Evolutionary conservation across 1,140 invertebrate genomes (phyloP), one percentile per base, ranked within the genome.

Genomic region (Listronotus oregonensis): DNA sequence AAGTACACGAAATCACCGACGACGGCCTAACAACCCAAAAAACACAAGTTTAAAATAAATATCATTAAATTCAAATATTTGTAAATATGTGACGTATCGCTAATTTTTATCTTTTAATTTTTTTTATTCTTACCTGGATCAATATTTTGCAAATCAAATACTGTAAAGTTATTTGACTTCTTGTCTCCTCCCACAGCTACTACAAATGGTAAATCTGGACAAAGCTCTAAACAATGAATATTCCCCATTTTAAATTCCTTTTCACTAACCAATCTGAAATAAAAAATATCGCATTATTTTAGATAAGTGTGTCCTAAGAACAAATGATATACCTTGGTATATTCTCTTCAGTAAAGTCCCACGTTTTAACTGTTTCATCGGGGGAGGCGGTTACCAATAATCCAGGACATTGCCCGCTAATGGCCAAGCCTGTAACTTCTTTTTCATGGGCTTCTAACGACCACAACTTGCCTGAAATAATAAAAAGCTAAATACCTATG

Each of bases 121-220:
- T 27, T 27, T 27, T 5, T 5, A 27, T 3, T 72, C 73, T 75
- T 79, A 90, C 91, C 87, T 73, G 85, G 80, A 60, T 87, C 82
- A 77, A 85, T 86, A 70, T 85, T 84, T 21, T 82, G 82, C 32
- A 94, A 81, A 80, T 96, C 87, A 73, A 88, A 87, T 4, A 96
- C 83, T 71, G 88, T 87, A 60, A 94, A 87, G 80, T 89, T 89
- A 67, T 90, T 85, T 18, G 87, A 84, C 71, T 92, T 90, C 70
- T 92, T 90, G 75, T 94, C 92, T 1, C 94, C 94, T 43, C 94
- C 94, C 63, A 89, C 80, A 43, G 88, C 88, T 71, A 95, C 84
- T 10, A 90, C 82, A 77, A 90, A 90, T 9, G 93, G 89, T 75
- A 86, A 88, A 74, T 97, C 91, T 6, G 93, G 93, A 78, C 88